Base-by-base conservation (phyloP, 2,888 invertebrate genomes). In the Drepana falcataria region DNA sequence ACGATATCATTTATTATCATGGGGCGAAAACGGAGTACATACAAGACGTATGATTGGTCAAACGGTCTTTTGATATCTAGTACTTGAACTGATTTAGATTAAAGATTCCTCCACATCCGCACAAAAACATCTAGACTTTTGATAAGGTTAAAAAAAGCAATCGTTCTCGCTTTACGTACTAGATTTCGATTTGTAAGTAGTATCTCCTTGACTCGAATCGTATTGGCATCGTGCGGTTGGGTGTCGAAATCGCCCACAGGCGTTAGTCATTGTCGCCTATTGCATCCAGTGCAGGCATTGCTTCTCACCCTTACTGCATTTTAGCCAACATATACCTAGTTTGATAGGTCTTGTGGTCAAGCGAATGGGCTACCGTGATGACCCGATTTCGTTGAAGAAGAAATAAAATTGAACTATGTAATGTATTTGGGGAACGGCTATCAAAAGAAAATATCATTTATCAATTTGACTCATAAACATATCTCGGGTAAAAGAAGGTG, bases 181-280 rank as follows among this genome's bases (percentile, higher is more conserved):
- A 73, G 78, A 83, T 83, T 83, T 81, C 77, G 75, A 81, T 82
- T 73, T 69, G 69, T 65, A 69, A 64, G 58, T 60, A 53, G 63
- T 68, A 66, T 82, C 83, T 82, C 85, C 86, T 87, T 84, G 87
- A 84, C 85, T 87, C 81, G 71, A 73, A 76, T 81, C 73, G 72
- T 67, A 71, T 77, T 82, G 83, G 86, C 87, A 82, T 79, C 77
- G 81, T 66, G 70, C 73, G 77, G 69, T 68, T 69, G 68, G 69
- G 88, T 88, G 79, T 79, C 81, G 85, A 87, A 89, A 75, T 75
- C 74, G 81, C 77, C 81, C 75, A 78, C 74, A 69, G 74, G 71
- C 77, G 77, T 85, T 83, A 85, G 77, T 85, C 84, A 87, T 84
- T 87, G 88, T 87, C 83, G 79, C 76, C 75, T 79, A 79, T 81